A percentile compares a stretch with the other conserved stretches of the same genome.
phyloP scores from a whole-genome alignment of 2,797 vertebrate genomes.

The Anolis apletophallus region DNA sequence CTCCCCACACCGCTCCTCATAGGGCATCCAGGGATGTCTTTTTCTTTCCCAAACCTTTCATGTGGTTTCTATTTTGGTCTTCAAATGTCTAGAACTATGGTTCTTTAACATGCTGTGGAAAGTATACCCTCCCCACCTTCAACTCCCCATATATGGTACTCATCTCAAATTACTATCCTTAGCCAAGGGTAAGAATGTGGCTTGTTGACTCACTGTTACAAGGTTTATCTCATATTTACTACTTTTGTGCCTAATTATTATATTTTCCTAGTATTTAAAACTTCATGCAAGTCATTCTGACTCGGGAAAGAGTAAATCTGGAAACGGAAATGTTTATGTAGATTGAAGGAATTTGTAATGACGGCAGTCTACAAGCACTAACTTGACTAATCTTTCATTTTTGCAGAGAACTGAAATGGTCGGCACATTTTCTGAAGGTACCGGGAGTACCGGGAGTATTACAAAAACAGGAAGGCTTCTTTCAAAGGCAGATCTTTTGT shows the following conservation, averaged over 20 bases:
- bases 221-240: too few relatives aligned
- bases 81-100: too few relatives aligned
- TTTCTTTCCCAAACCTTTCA: too few relatives aligned
- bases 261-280: background rate
- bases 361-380: too few relatives aligned
- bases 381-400: background rate
- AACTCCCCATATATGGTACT: background rate
- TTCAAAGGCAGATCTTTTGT: constrained; percentile 26
- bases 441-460: background rate
- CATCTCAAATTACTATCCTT: background rate
- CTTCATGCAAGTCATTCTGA: background rate
- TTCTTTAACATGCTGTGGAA: too few relatives aligned
- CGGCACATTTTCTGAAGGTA: background rate
- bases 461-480: constrained; percentile 60
- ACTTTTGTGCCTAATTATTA: background rate
- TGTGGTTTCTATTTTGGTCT: too few relatives aligned
- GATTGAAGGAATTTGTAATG: background rate
- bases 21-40: too few relatives aligned
- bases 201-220: background rate
- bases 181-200: too few relatives aligned
- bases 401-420: rapidly evolving
- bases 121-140: too few relatives aligned
- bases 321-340: background rate
- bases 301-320: background rate
- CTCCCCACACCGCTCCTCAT: too few relatives aligned